Percentiles rank a stretch among this genome's conserved stretches.
These are phyloP conservation scores for Halcyon leucocephala DNA, from an alignment of 2,797 vertebrate genomes.

Conservation along the genomic window DNA sequence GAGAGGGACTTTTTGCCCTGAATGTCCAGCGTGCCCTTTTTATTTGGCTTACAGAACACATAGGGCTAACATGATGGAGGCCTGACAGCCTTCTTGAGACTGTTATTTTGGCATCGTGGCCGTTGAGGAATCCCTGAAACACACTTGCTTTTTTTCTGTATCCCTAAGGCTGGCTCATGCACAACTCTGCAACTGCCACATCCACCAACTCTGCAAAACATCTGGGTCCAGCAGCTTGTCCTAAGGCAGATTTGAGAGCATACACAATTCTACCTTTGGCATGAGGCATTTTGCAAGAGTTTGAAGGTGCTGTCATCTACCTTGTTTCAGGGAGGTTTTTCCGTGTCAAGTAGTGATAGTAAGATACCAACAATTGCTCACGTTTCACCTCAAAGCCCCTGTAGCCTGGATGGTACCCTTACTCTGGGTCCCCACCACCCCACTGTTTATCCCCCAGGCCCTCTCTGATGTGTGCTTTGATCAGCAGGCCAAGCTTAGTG, in stretches of 20 bases:
- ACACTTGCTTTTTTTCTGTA: neutral
- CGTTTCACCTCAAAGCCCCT: neutral
- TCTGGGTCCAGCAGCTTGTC: neutral
- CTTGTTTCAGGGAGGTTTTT: neutral
- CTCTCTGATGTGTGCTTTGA: neutral
- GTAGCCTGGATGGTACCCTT: neutral
- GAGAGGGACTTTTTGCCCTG: neutral
- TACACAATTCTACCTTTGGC: neutral
- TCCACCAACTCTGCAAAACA: neutral
- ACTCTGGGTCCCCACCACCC: neutral
- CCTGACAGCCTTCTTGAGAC: neutral
- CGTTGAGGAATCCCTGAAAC: slow-evolving; percentile 15
- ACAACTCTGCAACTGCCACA: neutral
- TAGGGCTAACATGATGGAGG: neutral
- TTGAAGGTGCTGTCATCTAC: neutral
- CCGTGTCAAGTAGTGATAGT: neutral
- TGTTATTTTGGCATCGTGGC: neutral
- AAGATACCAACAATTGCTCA: neutral
- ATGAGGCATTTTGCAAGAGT: neutral
- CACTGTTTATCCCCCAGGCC: neutral
- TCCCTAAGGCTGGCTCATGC: neutral
- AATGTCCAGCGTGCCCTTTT: neutral
- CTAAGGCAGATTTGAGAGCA: neutral
- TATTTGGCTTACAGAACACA: slow-evolving; percentile 18
- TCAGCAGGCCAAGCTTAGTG: neutral